Base-by-base conservation (phyloP, 2,797 vertebrate genomes). In the Ficedula albicollis region DNA sequence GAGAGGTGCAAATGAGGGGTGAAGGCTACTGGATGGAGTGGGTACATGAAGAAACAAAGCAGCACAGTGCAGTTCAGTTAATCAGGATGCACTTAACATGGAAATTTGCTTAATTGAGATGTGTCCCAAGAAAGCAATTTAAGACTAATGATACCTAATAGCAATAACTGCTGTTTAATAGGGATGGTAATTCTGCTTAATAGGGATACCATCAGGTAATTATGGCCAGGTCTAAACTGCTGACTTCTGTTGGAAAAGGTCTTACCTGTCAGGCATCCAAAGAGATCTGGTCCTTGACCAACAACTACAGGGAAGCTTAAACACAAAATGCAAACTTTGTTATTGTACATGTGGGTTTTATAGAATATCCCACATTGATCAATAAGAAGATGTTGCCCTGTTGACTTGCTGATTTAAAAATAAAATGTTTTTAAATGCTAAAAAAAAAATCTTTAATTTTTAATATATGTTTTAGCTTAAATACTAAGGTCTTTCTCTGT, bases 161-260 rank as follows among this genome's bases (percentile, higher is more conserved):
- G 80, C 82, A 93, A 89, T 94, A 94, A 94, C 89, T 89, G 69
- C 87, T 92, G 89, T 91, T 97, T 96, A 97, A 96, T 94, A 76
- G 76, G 82, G 21, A 81, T 91, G 62, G 79, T 81, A 96, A 95
- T 96, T 94, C 87, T 4, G 3, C 69, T 86, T 96, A 96, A 97
- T 95, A 78, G 82, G 84, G 87, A 87, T 79, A 91, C 76, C 95
- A 88, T 92, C 91, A 94, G 84, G 87, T 94, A 94, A 93, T 96
- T 94, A 96, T 84, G 84, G 51, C 26, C 91, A 94, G 80, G 85
- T 88, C 83, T 88, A 73, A 91, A 59, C 46, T 72, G 41, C 39
- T 62, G 67, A 78, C 39, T 93, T 86, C 32, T 93, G 39, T 41
- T 90, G 85, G 62, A 69, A 94, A 91, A 92, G 22, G 27, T 76